These are phyloP conservation scores for Hestina assimilis DNA, from an alignment of 1,140 invertebrate genomes.

Conservation along the genomic window DNA sequence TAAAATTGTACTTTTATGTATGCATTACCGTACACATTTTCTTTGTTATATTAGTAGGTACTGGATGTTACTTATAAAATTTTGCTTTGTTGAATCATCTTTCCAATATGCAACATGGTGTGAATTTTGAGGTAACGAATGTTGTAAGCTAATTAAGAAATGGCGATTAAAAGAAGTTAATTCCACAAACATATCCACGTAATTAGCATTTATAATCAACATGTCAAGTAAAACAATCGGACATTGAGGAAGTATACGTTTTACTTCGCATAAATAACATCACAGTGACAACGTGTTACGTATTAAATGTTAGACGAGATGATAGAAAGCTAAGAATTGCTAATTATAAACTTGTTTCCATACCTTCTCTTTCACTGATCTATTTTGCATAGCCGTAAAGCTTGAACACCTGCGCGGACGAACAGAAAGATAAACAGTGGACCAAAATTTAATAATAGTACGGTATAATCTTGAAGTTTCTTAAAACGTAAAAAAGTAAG, in stretches of 20 bases:
- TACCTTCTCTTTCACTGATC: neutral
- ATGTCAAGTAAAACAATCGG: constrained; percentile 22
- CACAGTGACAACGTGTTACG: constrained; percentile 22
- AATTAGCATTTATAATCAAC: constrained; percentile 5
- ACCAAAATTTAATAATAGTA: too few relatives aligned
- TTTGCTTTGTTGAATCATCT: too few relatives aligned
- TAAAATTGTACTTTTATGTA: neutral
- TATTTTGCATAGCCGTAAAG: neutral
- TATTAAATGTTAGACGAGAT: constrained; percentile 17
- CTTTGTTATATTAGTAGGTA: too few relatives aligned
- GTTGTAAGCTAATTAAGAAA: too few relatives aligned
- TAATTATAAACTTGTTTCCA: constrained; percentile 19
- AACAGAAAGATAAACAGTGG: too few relatives aligned
- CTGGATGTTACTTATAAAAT: too few relatives aligned
- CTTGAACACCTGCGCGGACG: neutral
- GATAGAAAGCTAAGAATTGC: constrained; percentile 24
- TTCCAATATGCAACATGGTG: too few relatives aligned
- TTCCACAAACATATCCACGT: neutral
- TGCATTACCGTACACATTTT: too few relatives aligned
- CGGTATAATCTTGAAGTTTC: too few relatives aligned
- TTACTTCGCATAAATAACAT: constrained; percentile 29
- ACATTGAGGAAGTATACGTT: constrained; percentile 23
- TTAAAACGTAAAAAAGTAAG: too few relatives aligned
- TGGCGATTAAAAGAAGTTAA: too few relatives aligned
- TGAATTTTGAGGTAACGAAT: too few relatives aligned